These are phyloP conservation scores for Platycheirus albimanus DNA, from an alignment of 2,888 invertebrate genomes.

Conservation along the genomic window DNA sequence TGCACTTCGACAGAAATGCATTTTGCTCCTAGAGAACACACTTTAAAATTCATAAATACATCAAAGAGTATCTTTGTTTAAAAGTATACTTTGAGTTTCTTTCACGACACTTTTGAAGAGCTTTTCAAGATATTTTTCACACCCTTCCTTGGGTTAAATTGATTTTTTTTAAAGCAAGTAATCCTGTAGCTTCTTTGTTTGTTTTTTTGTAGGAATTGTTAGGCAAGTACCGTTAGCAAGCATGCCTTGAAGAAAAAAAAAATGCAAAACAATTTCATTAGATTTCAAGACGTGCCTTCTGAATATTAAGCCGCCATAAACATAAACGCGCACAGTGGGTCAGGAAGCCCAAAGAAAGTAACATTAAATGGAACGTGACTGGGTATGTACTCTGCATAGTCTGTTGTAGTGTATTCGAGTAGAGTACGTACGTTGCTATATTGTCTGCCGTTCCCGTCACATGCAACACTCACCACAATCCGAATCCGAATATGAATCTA, in stretches of 20 bases:
- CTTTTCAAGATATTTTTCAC: no score
- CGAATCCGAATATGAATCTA: no score
- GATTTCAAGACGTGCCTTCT: slow-evolving; percentile 67
- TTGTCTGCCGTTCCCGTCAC: slow-evolving; percentile 23
- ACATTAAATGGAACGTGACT: slow-evolving; percentile 68
- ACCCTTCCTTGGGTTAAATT: no score
- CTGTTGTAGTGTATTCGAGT: no score
- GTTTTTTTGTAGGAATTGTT: slow-evolving; percentile 54
- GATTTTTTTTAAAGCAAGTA: no score
- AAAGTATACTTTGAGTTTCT: no score
- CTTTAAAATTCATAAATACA: no score
- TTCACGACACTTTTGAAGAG: no score
- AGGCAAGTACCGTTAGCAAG: slow-evolving; percentile 68
- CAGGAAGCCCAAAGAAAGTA: slow-evolving; percentile 74
- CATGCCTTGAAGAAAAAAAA: slow-evolving; percentile 41
- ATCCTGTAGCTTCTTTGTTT: slow-evolving; percentile 44
- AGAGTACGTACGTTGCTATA: neutral
- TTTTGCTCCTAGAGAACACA: no score
- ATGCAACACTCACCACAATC: slow-evolving; percentile 44
- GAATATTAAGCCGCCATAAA: slow-evolving; percentile 62
- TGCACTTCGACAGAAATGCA: no score
- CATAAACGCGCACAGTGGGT: slow-evolving; percentile 66
- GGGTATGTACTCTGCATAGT: slow-evolving; percentile 26
- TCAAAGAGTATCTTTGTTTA: no score
- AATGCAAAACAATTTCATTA: slow-evolving; percentile 54